A percentile compares a stretch with the other conserved stretches of the same genome.
Conservation (phyloP, 2,888 invertebrate species). For the Morpho helenor region DNA sequence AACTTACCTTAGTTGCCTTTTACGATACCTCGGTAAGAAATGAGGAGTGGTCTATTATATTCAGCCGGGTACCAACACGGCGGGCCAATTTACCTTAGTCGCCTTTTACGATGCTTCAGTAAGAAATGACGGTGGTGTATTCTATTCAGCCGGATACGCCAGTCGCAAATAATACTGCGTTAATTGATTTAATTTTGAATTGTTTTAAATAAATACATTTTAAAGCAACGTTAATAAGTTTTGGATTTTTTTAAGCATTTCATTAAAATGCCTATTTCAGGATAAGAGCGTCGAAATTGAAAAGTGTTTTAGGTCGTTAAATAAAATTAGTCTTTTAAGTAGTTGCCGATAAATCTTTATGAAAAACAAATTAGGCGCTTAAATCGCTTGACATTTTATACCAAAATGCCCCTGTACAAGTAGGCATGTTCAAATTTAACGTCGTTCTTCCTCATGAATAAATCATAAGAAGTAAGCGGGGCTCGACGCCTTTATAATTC, state of each 20-base stretch:
- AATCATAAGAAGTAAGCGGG: conserved; percentile 75
- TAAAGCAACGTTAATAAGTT: too few species aligned
- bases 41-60: too few species aligned
- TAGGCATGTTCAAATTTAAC: conserved; percentile 73
- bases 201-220: too few species aligned
- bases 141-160: too few species aligned
- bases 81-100: too few species aligned
- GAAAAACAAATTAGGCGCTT: conserved; percentile 64
- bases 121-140: too few species aligned
- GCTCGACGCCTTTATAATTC: conserved; percentile 74
- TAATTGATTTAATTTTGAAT: too few species aligned
- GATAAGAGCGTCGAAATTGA: conserved; percentile 15
- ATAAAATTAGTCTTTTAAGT: conserved; percentile 29
- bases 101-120: too few species aligned
- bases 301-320: conserved; percentile 19
- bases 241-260: too few species aligned
- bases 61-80: too few species aligned
- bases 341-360: conserved; percentile 43
- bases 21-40: too few species aligned
- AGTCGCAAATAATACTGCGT: conserved; percentile 6
- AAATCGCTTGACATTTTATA: conserved; percentile 59
- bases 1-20: too few species aligned
- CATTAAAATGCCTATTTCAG: not conserved
- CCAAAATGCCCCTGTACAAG: conserved; percentile 53
- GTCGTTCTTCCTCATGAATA: conserved; percentile 72